phyloP scores from a whole-genome alignment of 2,888 invertebrate species.

The Cheiracanthium punctorium region DNA sequence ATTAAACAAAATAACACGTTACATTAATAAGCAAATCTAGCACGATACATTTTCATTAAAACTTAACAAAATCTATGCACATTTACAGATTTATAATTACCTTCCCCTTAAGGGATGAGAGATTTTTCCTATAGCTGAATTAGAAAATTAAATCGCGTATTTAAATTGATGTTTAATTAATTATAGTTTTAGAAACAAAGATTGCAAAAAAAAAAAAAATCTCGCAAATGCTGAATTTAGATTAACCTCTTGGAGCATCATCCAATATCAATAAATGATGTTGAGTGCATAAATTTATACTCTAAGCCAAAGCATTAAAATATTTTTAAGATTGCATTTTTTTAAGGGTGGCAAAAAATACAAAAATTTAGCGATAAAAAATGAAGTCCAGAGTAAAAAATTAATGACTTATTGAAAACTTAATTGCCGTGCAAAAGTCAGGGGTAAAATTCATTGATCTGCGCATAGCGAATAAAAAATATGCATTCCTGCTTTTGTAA shows the following conservation, averaged over 20 bases:
- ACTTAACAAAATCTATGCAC: too few species aligned
- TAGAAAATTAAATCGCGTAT: neutral
- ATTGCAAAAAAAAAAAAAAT: neutral
- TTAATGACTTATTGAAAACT: conserved; percentile 70
- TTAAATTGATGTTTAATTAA: conserved; percentile 8
- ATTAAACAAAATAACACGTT: too few species aligned
- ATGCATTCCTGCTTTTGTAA: conserved; percentile 65
- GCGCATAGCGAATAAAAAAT: conserved; percentile 21
- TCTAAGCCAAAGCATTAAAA: conserved; percentile 31
- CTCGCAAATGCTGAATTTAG: neutral
- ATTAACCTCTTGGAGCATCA: conserved; percentile 4
- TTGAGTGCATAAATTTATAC: conserved; percentile 10
- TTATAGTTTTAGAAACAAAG: neutral
- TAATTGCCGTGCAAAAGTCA: conserved; percentile 65
- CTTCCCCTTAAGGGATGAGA: too few species aligned
- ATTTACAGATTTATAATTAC: too few species aligned
- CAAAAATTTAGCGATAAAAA: conserved; percentile 38
- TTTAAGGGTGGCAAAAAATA: conserved; percentile 22
- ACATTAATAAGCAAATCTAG: too few species aligned
- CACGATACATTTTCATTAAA: too few species aligned
- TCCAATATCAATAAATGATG: conserved; percentile 10
- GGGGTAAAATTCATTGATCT: conserved; percentile 70
- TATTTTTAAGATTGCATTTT: conserved; percentile 55
- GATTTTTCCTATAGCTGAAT: too few species aligned
- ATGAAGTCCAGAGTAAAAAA: conserved; percentile 46